A percentile compares a stretch with the other conserved stretches of the same genome.
phyloP scores from a whole-genome alignment of 2,888 invertebrate species.

The Galeopsomyia nigrocyanea region DNA sequence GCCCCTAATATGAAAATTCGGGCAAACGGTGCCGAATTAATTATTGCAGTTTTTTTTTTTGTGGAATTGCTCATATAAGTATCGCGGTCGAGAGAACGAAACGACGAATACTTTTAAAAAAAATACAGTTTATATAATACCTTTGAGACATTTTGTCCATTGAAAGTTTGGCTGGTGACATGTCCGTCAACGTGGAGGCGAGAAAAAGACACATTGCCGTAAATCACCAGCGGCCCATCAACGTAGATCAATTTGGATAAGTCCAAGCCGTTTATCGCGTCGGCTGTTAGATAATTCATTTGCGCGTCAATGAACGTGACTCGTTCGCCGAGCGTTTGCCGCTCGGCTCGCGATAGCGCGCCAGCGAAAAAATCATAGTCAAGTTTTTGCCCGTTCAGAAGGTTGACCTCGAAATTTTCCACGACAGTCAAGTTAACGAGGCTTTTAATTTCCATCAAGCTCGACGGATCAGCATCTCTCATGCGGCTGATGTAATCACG shows the following conservation, averaged over 20 bases:
- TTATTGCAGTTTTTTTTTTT: no score
- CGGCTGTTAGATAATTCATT: conserved; percentile 47
- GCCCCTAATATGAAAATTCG: no score
- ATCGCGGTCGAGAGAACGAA: no score
- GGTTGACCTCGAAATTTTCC: conserved; percentile 50
- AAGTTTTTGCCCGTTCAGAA: conserved; percentile 49
- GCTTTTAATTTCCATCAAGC: conserved; percentile 41
- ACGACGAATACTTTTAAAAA: no score
- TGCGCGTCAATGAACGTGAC: conserved; percentile 50
- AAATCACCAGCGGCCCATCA: conserved; percentile 53
- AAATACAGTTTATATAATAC: conserved; percentile 43
- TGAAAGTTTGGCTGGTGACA: conserved; percentile 51
- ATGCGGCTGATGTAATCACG: conserved; percentile 50
- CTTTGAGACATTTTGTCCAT: conserved; percentile 51
- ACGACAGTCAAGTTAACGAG: conserved; percentile 53
- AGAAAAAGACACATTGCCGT: conserved; percentile 54
- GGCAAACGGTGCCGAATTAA: no score
- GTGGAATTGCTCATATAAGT: no score
- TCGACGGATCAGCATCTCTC: conserved; percentile 16
- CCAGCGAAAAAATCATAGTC: conserved; percentile 49
- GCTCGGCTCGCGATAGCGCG: conserved; percentile 52
- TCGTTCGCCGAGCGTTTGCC: conserved; percentile 51
- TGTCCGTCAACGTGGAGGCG: conserved; percentile 53
- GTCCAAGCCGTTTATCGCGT: conserved; percentile 52
- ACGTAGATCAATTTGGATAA: conserved; percentile 52